Conservation (phyloP, 2,888 invertebrate species). For the Urechis unicinctus region DNA sequence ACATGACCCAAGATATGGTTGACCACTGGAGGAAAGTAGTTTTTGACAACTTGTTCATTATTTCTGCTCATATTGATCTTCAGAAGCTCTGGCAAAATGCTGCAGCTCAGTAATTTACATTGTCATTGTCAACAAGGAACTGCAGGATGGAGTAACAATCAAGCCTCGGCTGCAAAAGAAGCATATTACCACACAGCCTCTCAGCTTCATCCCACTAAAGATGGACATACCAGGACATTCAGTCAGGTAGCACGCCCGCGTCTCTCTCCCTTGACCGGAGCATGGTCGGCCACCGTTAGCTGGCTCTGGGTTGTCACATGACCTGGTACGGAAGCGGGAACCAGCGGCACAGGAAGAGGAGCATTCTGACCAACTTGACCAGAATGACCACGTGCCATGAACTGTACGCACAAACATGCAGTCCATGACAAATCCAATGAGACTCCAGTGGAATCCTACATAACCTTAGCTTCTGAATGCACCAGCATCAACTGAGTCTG, state of each 20-base stretch:
- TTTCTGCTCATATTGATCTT: too few relatives aligned
- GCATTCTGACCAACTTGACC: conserved; percentile 59
- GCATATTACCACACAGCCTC: background rate
- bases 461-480: too few relatives aligned
- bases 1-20: too few relatives aligned
- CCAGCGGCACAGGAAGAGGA: conserved; percentile 56
- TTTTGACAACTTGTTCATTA: too few relatives aligned
- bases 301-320: conserved; percentile 54
- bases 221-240: conserved; percentile 36
- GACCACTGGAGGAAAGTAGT: too few relatives aligned
- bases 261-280: conserved; percentile 41
- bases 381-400: conserved; percentile 54
- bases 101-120: too few relatives aligned
- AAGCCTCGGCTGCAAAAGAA: too few relatives aligned
- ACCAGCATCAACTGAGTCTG: too few relatives aligned
- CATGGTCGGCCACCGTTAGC: conserved; percentile 51
- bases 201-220: background rate
- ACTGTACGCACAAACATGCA: conserved; percentile 25
- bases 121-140: background rate
- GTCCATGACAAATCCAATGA: too few relatives aligned
- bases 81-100: too few relatives aligned
- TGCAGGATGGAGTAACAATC: too few relatives aligned
- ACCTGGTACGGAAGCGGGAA: conserved; percentile 54
- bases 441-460: too few relatives aligned
- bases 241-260: conserved; percentile 26